Evolutionary conservation across 2,797 vertebrate species (phyloP), one percentile per base, ranked within the genome.

Genomic region (Xerus rutilus): DNA sequence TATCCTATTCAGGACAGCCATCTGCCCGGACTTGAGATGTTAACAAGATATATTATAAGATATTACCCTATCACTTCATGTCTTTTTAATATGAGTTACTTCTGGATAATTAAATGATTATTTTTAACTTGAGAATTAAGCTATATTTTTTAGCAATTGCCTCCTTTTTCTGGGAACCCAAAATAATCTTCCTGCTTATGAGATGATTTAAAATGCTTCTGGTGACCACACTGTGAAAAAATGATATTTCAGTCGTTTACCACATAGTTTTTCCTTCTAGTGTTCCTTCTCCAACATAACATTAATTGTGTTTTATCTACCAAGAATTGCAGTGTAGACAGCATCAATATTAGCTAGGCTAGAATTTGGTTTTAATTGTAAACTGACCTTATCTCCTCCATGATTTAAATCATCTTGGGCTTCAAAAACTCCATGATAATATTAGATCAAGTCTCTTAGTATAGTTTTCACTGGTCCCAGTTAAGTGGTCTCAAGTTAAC

Each of bases 41-140:
- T n/a, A 69, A 47, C 18, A 74, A 35, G 28, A 62, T 43, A 64
- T 13, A 17, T 45, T 76, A 59, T 70, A 13, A 47, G 52, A 28
- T 12, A 47, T 78, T 20, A 21, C 7, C 25, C 7, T 59, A 18
- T 69, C 4, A 35, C 18, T 69, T 57, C 10, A 6, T 47, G 21
- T 69, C 54, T 67, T n/a, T n/a, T 79, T 85, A 69, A 69, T 25
- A 64, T 14, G 91, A 39, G 14, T 8, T 47, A 70, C n/a, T 64
- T 21, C 17, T 52, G 28, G 13, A n/a, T 65, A 88, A 93, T 69
- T 82, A 52, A 32, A 70, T 35, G 43, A 59, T 57, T 30, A 35
- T 49, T 77, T 93, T 86, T 83, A 28, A 14, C 82, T 96, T 82
- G 5, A 72, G 9, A 87, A 86, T 81, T 72, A 49, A 83, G 35